Conservation (phyloP, 23 tunicate genomes). For the Aplidium turbinatum region DNA sequence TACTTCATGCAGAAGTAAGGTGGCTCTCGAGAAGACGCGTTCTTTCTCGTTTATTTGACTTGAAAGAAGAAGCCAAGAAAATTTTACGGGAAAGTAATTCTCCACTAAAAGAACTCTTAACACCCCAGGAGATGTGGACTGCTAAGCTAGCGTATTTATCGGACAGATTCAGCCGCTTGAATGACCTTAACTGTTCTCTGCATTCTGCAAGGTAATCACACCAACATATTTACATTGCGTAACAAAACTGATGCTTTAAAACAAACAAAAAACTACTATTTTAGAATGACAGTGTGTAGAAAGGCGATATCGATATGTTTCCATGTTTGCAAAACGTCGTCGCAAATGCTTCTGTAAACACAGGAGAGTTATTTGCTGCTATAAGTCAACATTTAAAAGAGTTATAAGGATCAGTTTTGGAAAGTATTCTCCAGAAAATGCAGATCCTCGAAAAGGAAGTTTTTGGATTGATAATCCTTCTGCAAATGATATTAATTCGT, state of each 20-base stretch:
- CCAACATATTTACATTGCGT: constrained; percentile 60
- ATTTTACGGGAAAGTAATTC: too few species aligned
- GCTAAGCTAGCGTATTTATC: constrained; percentile 59
- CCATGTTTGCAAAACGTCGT: constrained; percentile 69
- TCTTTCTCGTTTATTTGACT: constrained; percentile 45
- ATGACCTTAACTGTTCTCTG: constrained; percentile 65
- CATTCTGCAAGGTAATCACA: constrained; percentile 53
- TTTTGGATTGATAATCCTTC: too few species aligned
- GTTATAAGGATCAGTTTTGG: constrained; percentile 43
- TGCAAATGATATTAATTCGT: constrained; percentile 40
- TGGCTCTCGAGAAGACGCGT: constrained; percentile 56
- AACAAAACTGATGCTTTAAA: constrained; percentile 78
- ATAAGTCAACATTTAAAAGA: constrained; percentile 46
- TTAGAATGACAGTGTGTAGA: constrained; percentile 57
- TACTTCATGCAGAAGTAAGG: constrained; percentile 47
- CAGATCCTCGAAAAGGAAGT: constrained; percentile 65
- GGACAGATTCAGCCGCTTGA: constrained; percentile 68
- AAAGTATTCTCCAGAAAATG: constrained; percentile 60
- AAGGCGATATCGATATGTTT: constrained; percentile 70
- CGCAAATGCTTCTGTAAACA: constrained; percentile 60
- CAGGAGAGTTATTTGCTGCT: constrained; percentile 49
- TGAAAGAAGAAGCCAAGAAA: constrained; percentile 32
- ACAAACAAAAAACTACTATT: constrained; percentile 39
- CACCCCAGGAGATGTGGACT: constrained; percentile 69
- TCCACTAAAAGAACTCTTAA: constrained; percentile 61